Conservation (phyloP, 2,888 invertebrate genomes). For the Clunio marinus region DNA sequence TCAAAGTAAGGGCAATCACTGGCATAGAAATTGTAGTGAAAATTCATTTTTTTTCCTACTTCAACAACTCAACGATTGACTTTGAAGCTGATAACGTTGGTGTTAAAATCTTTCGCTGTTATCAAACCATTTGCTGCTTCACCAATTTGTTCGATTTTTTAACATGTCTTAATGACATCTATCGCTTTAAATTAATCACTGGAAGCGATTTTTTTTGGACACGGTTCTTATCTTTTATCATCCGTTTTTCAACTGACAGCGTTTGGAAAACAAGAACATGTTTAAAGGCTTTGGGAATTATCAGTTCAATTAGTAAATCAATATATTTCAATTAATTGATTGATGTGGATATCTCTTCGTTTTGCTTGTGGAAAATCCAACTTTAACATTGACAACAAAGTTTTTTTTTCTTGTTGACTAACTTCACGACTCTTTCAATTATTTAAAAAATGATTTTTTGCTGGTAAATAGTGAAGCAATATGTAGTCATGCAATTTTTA, state of each 20-base stretch:
- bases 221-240: constrained; percentile 37
- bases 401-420: too few relatives aligned
- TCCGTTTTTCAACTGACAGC: constrained; percentile 38
- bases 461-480: too few relatives aligned
- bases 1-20: constrained; percentile 40
- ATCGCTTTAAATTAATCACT: constrained; percentile 39
- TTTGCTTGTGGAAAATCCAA: constrained; percentile 25
- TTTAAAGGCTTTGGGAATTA: constrained; percentile 36
- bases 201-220: background rate
- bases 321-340: constrained; percentile 38
- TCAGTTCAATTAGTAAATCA: constrained; percentile 39
- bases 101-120: too few relatives aligned
- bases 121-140: background rate
- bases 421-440: too few relatives aligned
- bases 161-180: constrained; percentile 20
- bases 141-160: background rate
- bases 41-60: too few relatives aligned
- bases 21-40: too few relatives aligned
- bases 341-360: constrained; percentile 17
- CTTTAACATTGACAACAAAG: constrained; percentile 9
- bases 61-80: background rate
- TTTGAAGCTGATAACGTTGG: background rate
- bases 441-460: too few relatives aligned
- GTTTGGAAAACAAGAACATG: constrained; percentile 30
- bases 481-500: too few relatives aligned